Percentiles rank a stretch among this genome's conserved stretches.
Evolutionary conservation across 2,113 vertebrate genomes (phyloP).

Genomic region (Campylomormyrus numenius): DNA sequence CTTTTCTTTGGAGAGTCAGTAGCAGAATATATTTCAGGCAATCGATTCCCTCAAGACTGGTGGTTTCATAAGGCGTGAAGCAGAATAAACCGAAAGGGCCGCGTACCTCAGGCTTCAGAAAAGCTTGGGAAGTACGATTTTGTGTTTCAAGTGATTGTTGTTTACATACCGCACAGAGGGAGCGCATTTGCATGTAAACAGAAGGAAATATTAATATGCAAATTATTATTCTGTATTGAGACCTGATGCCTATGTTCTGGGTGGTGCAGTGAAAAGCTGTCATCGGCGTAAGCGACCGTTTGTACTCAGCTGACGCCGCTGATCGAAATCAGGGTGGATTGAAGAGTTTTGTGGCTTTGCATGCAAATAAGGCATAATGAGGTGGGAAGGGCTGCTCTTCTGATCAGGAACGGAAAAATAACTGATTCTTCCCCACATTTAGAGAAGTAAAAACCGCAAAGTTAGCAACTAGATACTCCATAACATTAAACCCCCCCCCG

Average conservation of each 20-base stretch:
- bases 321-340: background rate
- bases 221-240: background rate
- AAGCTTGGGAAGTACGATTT: background rate
- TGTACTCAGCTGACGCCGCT: background rate
- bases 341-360: background rate
- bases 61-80: background rate
- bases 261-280: background rate
- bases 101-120: background rate
- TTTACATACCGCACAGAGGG: background rate
- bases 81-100: background rate
- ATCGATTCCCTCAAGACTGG: background rate
- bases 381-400: background rate
- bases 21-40: background rate
- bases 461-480: background rate
- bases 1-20: background rate
- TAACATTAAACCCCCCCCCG: background rate
- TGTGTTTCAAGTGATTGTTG: background rate
- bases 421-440: background rate
- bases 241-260: background rate
- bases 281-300: background rate
- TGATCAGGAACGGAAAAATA: background rate
- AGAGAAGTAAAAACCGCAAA: background rate
- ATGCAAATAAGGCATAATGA: background rate
- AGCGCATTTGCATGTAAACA: background rate
- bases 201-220: background rate